Evolutionary conservation across 2,888 invertebrate genomes (phyloP), one percentile per base, ranked within the genome.

Genomic region (Luperina nickerlii): DNA sequence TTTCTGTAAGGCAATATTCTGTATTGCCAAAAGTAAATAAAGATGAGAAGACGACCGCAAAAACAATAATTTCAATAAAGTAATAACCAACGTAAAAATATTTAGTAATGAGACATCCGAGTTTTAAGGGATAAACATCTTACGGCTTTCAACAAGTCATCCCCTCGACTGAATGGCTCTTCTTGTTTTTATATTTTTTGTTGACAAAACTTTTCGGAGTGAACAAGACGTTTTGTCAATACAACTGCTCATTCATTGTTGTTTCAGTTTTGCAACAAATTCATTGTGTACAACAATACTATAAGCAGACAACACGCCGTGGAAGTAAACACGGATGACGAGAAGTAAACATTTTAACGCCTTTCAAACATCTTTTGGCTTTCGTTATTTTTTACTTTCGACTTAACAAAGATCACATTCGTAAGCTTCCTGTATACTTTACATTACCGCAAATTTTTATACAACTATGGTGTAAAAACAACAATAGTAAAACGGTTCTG

Each of bases 261-360:
- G 81, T 89, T 87, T 82, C 83, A 88, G 68, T 86, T 83, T 89
- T 80, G 80, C 83, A 83, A 84, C 78, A 83, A 87, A 83, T 84
- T 82, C 74, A 82, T 83, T 80, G 63, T 82, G 67, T 84, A 75
- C 79, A 78, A 81, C 79, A 88, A 83, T 54, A 82, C 78, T 79
- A 79, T 69, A 85, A 82, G 78, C 69, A 86, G 38, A 84, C 51
- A 81, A 74, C 69, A 65, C 38, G 70, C 32, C 38, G 65, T 54
- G 66, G 51, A 74, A 80, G 84, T 81, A 86, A 88, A 86, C 82
- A 87, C 65, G 67, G 72, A 82, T 84, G 76, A 84, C 75, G 79
- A 66, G n/a, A 73, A 27, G 82, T 85, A 86, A 87, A 87, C 81
- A 87, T 78, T 83, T 86, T 78, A 81, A 86, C 72, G 77, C 77